These are phyloP conservation scores for Gymnocephalus cernua DNA, from an alignment of 2,113 vertebrate species.

Conservation along the genomic window DNA sequence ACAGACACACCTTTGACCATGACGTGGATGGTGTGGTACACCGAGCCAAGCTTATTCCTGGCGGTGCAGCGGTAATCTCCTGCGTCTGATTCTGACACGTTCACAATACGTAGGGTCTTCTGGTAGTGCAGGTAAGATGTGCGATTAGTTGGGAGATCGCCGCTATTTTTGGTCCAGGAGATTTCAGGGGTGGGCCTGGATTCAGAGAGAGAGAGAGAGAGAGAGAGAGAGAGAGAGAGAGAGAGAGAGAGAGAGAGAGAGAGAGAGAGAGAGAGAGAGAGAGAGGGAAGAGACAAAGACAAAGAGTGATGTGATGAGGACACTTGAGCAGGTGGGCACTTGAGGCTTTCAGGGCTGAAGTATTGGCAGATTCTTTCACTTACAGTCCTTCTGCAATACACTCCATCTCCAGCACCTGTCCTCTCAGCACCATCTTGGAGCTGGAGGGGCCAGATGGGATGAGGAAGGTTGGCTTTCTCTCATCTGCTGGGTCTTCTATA, in stretches of 20 bases:
- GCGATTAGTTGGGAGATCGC: conserved; percentile 87
- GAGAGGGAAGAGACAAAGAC: background rate
- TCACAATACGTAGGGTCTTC: conserved; percentile 91
- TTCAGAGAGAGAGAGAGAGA: background rate
- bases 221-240: background rate
- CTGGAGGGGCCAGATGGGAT: conserved; percentile 88
- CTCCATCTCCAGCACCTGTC: conserved; percentile 92
- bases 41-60: conserved; percentile 86
- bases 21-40: conserved; percentile 90
- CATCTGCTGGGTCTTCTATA: conserved; percentile 87
- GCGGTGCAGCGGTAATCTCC: conserved; percentile 94
- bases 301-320: background rate
- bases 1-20: conserved; percentile 90
- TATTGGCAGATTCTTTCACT: conserved; percentile 76
- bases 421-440: conserved; percentile 92
- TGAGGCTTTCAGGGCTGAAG: conserved; percentile 5
- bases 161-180: conserved; percentile 92
- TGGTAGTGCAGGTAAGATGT: conserved; percentile 90
- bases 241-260: background rate
- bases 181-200: conserved; percentile 92
- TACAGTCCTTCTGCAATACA: conserved; percentile 97
- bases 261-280: background rate
- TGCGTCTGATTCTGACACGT: conserved; percentile 92
- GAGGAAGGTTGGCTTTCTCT: conserved; percentile 91
- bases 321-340: conserved; percentile 30